Evolutionary conservation across 2,113 vertebrate genomes (phyloP).

Genomic region (Crypturellus undulatus): DNA sequence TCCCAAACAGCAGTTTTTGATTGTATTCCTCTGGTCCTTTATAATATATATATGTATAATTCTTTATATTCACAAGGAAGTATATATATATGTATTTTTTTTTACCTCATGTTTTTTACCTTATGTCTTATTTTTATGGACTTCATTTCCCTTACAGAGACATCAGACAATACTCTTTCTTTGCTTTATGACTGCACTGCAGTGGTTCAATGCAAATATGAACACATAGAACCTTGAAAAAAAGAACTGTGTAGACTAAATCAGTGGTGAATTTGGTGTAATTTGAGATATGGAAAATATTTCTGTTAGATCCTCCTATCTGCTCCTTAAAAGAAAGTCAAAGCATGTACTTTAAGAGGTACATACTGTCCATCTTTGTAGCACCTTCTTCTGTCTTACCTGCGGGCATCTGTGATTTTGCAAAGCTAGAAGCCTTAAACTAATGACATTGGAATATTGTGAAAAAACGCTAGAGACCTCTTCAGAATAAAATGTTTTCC

Average conservation of each 20-base stretch:
- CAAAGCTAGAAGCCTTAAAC: not conserved
- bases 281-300: not conserved
- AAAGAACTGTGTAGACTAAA: not conserved
- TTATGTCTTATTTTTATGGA: not conserved
- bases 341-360: not conserved
- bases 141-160: not conserved
- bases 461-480: not conserved
- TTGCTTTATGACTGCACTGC: not conserved
- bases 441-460: not conserved
- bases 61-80: not conserved
- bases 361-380: not conserved
- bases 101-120: not conserved
- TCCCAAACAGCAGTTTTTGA: not conserved
- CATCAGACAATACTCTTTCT: not conserved
- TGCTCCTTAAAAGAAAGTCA: not conserved
- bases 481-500: not conserved
- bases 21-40: not conserved
- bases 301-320: not conserved
- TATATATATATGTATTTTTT: not conserved
- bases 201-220: not conserved
- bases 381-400: not conserved
- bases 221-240: not conserved
- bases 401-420: not conserved
- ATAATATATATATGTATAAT: not conserved
- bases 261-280: not conserved